Base-by-base conservation (phyloP, 1,140 invertebrate species). In the Camponotus pennsylvanicus region DNA sequence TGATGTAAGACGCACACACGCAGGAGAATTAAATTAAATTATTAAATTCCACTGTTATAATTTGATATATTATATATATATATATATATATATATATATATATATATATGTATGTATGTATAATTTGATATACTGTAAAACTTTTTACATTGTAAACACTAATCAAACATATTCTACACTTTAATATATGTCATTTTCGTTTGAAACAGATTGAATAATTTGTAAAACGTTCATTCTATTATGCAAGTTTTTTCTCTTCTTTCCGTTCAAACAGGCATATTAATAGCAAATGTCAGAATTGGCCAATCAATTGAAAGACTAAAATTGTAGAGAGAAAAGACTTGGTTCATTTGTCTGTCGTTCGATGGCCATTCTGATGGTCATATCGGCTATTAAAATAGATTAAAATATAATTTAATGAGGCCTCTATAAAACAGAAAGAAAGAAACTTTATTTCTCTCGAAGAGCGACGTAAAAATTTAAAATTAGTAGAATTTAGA, bases 321-420 rank as follows among this genome's bases (percentile, higher is more conserved):
- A 49, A 83, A 83, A 45, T 83, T 83, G 75, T 42, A 75, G 13
- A 75, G 57, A 82, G 42, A n/a, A 32, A 8, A 64, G 13, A 21
- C 37, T 70, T 89, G 78, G 89, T 89, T 84, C 89, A 89, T 69
- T 42, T 49, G 3, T 52, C 49, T 52, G 67, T 64, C 66, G 82
- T 66, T 78, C 57, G 78, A 64, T 73, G 27, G 27, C 27, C 32
- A 57, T 40, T 21, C 67, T 71, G 57, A 4, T 18, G 5, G 1
- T 15, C 13, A 49, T 49, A 49, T 0, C 13, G 13, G 13, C 45
- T 15, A 15, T 15, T 49, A 49, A 49, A 49, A 49, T 4, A 42
- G 42, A 49, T 49, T 15, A 49, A 49, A 49, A 49, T 49, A 49
- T 13, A 49, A 49, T 49, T 49, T 49, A 15, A 49, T 49, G 13